These are phyloP conservation scores for Microplitis demolitor DNA, from an alignment of 1,140 invertebrate species.

Conservation along the genomic window DNA sequence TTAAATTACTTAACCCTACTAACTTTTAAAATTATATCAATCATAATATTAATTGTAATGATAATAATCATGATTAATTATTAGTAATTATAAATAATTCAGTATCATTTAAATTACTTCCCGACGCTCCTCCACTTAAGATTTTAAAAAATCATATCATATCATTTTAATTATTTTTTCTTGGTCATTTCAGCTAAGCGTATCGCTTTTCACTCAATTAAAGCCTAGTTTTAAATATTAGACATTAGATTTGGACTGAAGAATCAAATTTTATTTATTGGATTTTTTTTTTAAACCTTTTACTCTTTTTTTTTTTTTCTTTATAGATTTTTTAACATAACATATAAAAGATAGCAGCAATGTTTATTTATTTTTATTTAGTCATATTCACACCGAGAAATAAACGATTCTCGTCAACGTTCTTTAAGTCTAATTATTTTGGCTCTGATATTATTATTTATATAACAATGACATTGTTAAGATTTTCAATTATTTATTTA, in stretches of 20 bases:
- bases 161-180: neutral
- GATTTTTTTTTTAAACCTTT: neutral
- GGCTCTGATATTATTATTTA: neutral
- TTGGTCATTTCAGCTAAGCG: neutral
- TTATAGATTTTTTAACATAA: neutral
- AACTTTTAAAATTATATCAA: no score
- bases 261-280: neutral
- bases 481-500: neutral
- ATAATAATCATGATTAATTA: no score
- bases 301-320: neutral
- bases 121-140: no score
- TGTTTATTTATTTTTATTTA: neutral
- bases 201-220: conserved; percentile 1
- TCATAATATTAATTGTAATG: no score
- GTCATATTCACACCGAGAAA: neutral
- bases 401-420: neutral
- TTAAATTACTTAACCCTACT: no score
- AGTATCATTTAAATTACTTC: neutral
- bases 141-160: no score
- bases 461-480: neutral
- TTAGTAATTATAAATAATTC: neutral
- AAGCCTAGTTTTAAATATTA: neutral
- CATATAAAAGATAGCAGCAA: neutral
- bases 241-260: conserved; percentile 3
- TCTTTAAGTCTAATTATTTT: neutral